Evolutionary conservation across 2,113 vertebrate species (phyloP).

Genomic region (Oreochromis spilurus): DNA sequence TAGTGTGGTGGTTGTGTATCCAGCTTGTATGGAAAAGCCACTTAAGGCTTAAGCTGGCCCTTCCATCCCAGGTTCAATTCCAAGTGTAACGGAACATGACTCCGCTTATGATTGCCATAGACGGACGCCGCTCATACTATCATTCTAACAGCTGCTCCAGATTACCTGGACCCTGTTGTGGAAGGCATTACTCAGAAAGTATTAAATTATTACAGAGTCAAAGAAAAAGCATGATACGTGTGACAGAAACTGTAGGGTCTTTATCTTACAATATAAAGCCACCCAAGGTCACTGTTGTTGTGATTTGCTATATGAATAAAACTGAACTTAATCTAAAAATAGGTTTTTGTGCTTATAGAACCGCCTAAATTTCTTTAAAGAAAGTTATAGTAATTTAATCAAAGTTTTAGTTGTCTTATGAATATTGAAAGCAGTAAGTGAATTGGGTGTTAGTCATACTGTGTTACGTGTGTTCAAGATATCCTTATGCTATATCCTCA

Average conservation of each 20-base stretch:
- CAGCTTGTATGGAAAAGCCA: neutral
- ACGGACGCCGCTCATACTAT: neutral
- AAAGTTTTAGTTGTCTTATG: neutral
- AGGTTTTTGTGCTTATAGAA: neutral
- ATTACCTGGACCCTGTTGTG: neutral
- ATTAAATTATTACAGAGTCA: neutral
- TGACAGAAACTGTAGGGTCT: neutral
- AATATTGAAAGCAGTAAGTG: neutral
- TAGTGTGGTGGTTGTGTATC: neutral
- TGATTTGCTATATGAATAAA: neutral
- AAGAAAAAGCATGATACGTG: neutral
- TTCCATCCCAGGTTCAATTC: neutral
- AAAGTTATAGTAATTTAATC: neutral
- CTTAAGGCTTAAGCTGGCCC: neutral
- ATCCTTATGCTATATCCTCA: neutral
- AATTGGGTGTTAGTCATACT: neutral
- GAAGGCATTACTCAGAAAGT: neutral
- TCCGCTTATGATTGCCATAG: neutral
- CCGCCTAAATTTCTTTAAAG: neutral
- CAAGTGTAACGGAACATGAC: neutral
- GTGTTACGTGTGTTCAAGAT: neutral
- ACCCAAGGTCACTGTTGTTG: neutral
- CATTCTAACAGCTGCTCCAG: neutral
- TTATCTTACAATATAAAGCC: neutral
- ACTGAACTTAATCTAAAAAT: neutral